Conservation (phyloP, 2,113 vertebrate genomes). For the Aptenodytes forsteri region DNA sequence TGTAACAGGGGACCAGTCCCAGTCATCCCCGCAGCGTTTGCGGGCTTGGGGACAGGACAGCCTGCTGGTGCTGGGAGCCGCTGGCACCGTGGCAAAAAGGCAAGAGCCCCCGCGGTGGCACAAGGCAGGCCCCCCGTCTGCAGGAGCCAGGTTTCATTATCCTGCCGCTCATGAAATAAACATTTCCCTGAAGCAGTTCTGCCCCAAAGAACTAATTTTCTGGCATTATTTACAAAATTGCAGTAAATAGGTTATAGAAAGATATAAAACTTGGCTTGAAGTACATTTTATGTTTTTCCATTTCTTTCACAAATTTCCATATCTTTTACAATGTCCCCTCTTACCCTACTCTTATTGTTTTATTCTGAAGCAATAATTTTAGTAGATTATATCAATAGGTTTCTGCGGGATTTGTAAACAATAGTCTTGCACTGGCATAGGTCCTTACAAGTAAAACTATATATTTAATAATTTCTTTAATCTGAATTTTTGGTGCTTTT, state of each 20-base stretch:
- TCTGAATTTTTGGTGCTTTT: neutral
- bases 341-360: neutral
- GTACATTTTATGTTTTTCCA: neutral
- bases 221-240: neutral
- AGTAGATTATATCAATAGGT: neutral
- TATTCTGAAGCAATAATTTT: neutral
- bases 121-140: rapidly evolving
- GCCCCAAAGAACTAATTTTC: neutral
- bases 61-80: neutral
- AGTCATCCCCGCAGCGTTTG: rapidly evolving
- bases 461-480: neutral
- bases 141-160: neutral
- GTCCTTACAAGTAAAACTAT: neutral
- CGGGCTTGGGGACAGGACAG: too few relatives aligned
- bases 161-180: neutral
- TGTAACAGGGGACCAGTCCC: neutral
- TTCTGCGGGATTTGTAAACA: neutral
- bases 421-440: neutral
- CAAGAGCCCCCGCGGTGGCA: rapidly evolving
- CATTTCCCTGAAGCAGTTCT: neutral
- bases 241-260: neutral
- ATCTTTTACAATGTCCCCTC: neutral
- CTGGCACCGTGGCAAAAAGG: rapidly evolving
- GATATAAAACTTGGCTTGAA: neutral
- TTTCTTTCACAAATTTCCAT: neutral